Evolutionary conservation across 2,797 vertebrate genomes (phyloP).

Genomic region (Lagodon rhomboides): DNA sequence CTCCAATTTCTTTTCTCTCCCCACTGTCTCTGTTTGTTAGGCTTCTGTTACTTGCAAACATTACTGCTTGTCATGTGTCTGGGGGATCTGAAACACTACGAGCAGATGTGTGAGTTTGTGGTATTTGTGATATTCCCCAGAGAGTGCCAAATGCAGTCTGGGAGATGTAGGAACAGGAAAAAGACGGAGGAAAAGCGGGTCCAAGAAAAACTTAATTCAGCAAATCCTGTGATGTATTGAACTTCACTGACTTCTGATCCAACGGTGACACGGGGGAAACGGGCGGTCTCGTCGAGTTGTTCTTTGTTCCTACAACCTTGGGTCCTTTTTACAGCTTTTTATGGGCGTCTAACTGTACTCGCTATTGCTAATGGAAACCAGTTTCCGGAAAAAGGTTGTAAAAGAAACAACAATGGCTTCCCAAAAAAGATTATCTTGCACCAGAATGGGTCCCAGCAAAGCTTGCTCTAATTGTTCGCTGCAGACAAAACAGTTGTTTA

Average conservation of each 20-base stretch:
- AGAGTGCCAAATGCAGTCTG: background rate
- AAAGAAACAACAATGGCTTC: slow-evolving; percentile 58
- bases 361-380: slow-evolving; percentile 37
- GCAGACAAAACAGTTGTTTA: slow-evolving; percentile 75
- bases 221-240: background rate
- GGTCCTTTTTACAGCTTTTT: slow-evolving; percentile 25
- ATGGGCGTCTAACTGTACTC: background rate
- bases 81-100: background rate
- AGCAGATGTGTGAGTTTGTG: background rate
- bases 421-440: slow-evolving; percentile 54
- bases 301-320: slow-evolving; percentile 14
- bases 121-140: fast-evolving
- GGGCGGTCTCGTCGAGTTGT: background rate
- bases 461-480: slow-evolving; percentile 67
- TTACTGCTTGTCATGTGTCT: background rate
- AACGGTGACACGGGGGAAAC: background rate
- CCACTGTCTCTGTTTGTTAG: background rate
- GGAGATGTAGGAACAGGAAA: background rate
- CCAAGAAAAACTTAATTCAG: background rate
- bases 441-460: slow-evolving; percentile 57
- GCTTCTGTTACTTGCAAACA: background rate
- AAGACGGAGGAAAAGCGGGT: background rate
- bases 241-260: background rate
- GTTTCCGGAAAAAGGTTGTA: slow-evolving; percentile 35
- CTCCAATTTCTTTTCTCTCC: background rate